Conservation (phyloP, 2,113 vertebrate genomes). For the Cynopterus brachyotis region DNA sequence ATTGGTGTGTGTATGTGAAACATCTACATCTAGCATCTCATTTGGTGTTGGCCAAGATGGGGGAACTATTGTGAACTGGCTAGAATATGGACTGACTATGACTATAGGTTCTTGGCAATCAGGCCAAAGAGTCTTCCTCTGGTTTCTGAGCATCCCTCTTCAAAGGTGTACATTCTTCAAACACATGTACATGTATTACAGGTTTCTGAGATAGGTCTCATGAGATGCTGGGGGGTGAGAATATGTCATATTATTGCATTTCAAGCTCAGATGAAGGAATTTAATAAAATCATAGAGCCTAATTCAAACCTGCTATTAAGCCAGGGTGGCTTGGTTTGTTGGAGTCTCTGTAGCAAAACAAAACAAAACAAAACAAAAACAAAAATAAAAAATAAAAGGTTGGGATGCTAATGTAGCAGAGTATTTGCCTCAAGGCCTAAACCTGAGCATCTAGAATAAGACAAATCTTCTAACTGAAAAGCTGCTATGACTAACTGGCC, state of each 20-base stretch:
- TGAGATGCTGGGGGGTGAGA: not conserved
- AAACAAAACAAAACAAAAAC: too few species aligned
- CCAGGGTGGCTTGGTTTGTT: not conserved
- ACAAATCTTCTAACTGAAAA: not conserved
- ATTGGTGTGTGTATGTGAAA: not conserved
- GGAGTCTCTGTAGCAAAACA: not conserved
- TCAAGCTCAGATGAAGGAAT: slow-evolving; percentile 16
- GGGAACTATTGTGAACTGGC: not conserved
- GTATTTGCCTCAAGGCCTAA: not conserved
- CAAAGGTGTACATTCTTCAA: not conserved
- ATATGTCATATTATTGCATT: slow-evolving; percentile 20
- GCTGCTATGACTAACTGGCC: not conserved
- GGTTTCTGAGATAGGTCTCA: not conserved
- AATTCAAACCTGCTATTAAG: slow-evolving; percentile 66
- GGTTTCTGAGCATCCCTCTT: not conserved
- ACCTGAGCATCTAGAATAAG: not conserved
- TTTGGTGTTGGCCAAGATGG: not conserved
- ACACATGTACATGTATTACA: not conserved
- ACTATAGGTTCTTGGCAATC: not conserved
- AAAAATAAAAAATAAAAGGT: too few species aligned
- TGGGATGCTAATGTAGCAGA: not conserved
- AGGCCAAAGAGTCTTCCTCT: not conserved
- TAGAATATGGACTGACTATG: not conserved
- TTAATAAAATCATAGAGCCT: not conserved
- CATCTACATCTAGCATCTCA: not conserved